phyloP scores from a whole-genome alignment of 2,888 invertebrate genomes.

The Epiblema foenella region DNA sequence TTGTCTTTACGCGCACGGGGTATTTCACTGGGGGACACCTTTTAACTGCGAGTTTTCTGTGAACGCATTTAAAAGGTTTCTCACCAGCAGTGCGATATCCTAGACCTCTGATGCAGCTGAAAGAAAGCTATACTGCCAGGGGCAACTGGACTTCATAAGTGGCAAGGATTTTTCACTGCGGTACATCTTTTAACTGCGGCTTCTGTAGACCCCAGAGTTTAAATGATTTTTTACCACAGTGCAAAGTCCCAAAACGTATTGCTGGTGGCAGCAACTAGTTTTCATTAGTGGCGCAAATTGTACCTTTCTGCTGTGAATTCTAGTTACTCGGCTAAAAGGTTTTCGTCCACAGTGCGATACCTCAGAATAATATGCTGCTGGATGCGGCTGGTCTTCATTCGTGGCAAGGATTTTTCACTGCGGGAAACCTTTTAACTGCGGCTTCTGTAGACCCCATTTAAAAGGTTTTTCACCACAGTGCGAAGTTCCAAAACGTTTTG shows the following conservation, averaged over 20 bases:
- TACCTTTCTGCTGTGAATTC: slow-evolving; percentile 13
- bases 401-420: not conserved
- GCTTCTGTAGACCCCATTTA: not conserved
- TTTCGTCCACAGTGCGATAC: slow-evolving; percentile 9
- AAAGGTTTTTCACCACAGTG: not conserved
- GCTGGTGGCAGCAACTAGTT: not conserved
- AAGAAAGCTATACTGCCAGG: not conserved
- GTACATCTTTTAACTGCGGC: slow-evolving; percentile 1
- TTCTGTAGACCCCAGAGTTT: not conserved
- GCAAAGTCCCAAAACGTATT: not conserved
- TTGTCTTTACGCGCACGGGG: not conserved
- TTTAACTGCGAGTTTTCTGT: not conserved
- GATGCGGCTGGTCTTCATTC: not conserved
- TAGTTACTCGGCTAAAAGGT: slow-evolving; percentile 11
- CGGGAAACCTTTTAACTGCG: not conserved
- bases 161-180: slow-evolving; percentile 3
- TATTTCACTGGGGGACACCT: slow-evolving; percentile 7
- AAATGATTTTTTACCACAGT: slow-evolving; percentile 13
- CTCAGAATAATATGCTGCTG: not conserved
- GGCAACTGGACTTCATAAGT: not conserved
- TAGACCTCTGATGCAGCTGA: no score
- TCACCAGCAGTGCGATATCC: no score
- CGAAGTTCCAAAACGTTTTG: not conserved
- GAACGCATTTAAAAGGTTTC: not conserved
- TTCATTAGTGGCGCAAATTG: not conserved